Percentiles rank a stretch among this genome's conserved stretches.
phyloP scores from a whole-genome alignment of 2,888 invertebrate genomes.

The Thecocarcelia acutangulata region DNA sequence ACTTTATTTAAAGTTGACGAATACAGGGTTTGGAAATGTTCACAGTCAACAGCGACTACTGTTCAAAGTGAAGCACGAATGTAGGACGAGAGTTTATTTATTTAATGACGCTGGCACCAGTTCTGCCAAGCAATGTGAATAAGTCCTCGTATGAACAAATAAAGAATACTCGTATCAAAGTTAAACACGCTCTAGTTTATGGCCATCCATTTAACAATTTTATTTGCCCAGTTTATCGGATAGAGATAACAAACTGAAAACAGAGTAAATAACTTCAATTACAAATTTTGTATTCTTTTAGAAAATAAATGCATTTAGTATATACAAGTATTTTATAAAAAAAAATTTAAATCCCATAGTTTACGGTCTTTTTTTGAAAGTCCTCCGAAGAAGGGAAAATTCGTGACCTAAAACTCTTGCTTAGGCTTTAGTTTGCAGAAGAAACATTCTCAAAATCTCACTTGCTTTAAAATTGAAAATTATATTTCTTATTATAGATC shows the following conservation, averaged over 20 bases:
- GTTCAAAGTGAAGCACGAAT: conserved; percentile 17
- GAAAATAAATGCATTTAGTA: too few relatives aligned
- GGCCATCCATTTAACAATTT: conserved; percentile 8
- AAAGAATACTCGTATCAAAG: conserved; percentile 30
- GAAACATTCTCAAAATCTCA: too few relatives aligned
- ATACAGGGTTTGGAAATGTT: conserved; percentile 27
- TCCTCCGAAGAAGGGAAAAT: too few relatives aligned
- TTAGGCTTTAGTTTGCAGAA: too few relatives aligned
- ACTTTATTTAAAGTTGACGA: conserved; percentile 3
- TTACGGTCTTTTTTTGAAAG: too few relatives aligned
- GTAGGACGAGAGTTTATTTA: conserved; percentile 15
- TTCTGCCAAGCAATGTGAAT: conserved; percentile 1
- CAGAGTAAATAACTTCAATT: not conserved
- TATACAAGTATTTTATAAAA: too few relatives aligned
- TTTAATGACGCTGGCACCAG: conserved; percentile 2
- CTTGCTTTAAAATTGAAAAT: too few relatives aligned
- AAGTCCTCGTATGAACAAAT: not conserved
- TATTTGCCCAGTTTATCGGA: conserved; percentile 56
- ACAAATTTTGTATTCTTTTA: not conserved
- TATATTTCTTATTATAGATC: too few relatives aligned
- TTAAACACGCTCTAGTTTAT: conserved; percentile 52
- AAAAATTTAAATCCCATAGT: too few relatives aligned
- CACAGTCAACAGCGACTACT: not conserved
- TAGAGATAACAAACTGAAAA: conserved; percentile 29
- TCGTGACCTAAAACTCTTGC: too few relatives aligned